Percentiles rank a stretch among this genome's conserved stretches.
Evolutionary conservation across 2,797 vertebrate species (phyloP).

Genomic region (Selene dorsalis): DNA sequence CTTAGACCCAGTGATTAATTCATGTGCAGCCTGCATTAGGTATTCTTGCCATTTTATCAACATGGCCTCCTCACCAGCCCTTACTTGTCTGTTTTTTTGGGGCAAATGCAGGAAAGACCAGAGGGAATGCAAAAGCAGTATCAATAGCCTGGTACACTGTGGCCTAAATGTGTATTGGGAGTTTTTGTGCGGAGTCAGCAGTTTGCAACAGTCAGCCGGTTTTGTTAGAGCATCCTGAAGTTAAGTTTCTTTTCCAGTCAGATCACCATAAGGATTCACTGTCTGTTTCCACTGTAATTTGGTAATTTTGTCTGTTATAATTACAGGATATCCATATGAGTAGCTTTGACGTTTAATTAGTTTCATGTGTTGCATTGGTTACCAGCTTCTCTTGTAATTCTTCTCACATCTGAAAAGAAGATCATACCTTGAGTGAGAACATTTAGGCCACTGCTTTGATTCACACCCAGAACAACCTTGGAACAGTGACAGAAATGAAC

Average conservation of each 20-base stretch:
- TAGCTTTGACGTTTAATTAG: background rate
- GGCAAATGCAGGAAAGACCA: slow-evolving; percentile 24
- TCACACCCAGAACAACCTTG: slow-evolving; percentile 55
- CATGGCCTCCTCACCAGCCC: slow-evolving; percentile 35
- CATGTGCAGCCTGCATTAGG: slow-evolving; percentile 56
- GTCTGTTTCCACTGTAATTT: background rate
- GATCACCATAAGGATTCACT: background rate
- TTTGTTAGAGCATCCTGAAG: slow-evolving; percentile 9
- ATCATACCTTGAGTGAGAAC: background rate
- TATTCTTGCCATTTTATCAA: slow-evolving; percentile 65
- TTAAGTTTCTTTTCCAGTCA: slow-evolving; percentile 3
- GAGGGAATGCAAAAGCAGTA: slow-evolving; percentile 17
- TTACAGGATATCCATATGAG: background rate
- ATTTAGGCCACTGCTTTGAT: background rate
- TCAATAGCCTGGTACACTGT: slow-evolving; percentile 49
- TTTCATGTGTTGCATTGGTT: background rate
- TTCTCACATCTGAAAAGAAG: slow-evolving; percentile 16
- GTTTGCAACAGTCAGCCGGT: slow-evolving; percentile 32
- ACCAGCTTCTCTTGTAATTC: background rate
- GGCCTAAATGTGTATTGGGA: slow-evolving; percentile 59
- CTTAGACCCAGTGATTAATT: slow-evolving; percentile 73
- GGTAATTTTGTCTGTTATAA: background rate
- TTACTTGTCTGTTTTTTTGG: slow-evolving; percentile 50
- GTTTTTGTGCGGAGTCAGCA: slow-evolving; percentile 65
- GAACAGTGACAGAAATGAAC: slow-evolving; percentile 42